These are phyloP conservation scores for Dryobates pubescens DNA, from an alignment of 2,797 vertebrate genomes.

Conservation along the genomic window DNA sequence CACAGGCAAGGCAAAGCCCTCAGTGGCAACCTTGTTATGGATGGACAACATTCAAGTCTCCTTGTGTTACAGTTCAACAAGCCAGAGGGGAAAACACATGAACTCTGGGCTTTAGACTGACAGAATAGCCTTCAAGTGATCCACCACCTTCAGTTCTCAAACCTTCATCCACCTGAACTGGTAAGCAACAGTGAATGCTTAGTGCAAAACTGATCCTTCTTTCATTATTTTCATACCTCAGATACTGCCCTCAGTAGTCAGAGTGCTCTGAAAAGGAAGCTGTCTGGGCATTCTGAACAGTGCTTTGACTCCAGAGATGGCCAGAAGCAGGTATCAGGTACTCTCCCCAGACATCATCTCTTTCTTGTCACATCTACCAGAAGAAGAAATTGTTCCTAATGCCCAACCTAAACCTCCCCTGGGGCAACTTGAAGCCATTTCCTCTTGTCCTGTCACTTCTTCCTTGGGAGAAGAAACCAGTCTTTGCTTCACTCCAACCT, in stretches of 20 bases:
- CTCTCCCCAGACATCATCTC: neutral
- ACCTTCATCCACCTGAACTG: neutral
- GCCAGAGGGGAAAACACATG: accelerated
- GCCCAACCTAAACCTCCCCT: too few relatives aligned
- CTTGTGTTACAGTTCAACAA: neutral
- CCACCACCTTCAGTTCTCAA: neutral
- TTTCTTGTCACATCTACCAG: neutral
- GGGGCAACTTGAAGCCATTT: too few relatives aligned
- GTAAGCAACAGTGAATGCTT: neutral
- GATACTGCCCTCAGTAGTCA: accelerated
- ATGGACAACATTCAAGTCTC: neutral
- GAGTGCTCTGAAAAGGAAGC: neutral
- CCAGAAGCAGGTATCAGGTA: neutral
- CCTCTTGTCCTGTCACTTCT: too few relatives aligned
- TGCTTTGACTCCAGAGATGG: neutral
- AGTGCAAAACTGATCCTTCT: neutral
- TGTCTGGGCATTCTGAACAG: neutral
- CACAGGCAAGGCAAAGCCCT: neutral
- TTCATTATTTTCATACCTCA: neutral
- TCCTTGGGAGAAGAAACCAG: too few relatives aligned
- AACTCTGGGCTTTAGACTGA: neutral
- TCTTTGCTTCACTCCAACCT: too few relatives aligned
- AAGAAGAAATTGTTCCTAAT: too few relatives aligned
- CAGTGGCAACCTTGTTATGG: neutral
- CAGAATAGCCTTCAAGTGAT: neutral